phyloP scores from a whole-genome alignment of 2,113 vertebrate genomes.

The Spilogale gracilis region DNA sequence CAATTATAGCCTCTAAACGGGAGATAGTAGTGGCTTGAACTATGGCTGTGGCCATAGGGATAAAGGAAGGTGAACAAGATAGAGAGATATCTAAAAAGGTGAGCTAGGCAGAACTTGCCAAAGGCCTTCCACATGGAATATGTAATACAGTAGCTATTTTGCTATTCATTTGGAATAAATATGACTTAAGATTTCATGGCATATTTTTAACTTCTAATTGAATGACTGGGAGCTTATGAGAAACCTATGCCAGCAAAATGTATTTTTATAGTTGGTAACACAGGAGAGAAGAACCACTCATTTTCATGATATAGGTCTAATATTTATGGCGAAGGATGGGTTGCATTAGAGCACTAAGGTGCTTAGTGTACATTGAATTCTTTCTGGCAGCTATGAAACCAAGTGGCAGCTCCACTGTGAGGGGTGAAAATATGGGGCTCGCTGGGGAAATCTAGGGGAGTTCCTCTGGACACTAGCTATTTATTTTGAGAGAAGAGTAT shows the following conservation, averaged over 20 bases:
- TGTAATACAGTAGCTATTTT: background rate
- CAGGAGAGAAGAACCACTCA: background rate
- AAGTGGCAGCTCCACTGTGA: background rate
- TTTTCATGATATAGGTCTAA: constrained; percentile 20
- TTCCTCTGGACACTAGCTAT: background rate
- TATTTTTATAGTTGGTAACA: constrained; percentile 30
- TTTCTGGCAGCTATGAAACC: background rate
- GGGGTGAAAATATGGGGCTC: background rate
- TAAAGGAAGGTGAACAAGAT: background rate
- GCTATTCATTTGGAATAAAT: background rate
- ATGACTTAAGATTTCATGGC: background rate
- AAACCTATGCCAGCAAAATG: background rate
- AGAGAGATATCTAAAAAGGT: background rate
- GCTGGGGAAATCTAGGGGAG: background rate
- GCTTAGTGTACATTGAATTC: background rate
- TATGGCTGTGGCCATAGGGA: background rate
- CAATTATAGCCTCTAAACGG: background rate
- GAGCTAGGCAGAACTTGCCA: background rate
- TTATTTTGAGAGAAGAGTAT: constrained; percentile 15
- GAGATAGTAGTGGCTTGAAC: background rate
- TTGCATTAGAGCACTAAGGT: background rate
- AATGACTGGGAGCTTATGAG: background rate
- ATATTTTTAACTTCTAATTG: constrained; percentile 47
- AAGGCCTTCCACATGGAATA: constrained; percentile 7
- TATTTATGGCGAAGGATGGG: background rate